Evolutionary conservation across 2,797 vertebrate species (phyloP).

Genomic region (Liparis tanakae): DNA sequence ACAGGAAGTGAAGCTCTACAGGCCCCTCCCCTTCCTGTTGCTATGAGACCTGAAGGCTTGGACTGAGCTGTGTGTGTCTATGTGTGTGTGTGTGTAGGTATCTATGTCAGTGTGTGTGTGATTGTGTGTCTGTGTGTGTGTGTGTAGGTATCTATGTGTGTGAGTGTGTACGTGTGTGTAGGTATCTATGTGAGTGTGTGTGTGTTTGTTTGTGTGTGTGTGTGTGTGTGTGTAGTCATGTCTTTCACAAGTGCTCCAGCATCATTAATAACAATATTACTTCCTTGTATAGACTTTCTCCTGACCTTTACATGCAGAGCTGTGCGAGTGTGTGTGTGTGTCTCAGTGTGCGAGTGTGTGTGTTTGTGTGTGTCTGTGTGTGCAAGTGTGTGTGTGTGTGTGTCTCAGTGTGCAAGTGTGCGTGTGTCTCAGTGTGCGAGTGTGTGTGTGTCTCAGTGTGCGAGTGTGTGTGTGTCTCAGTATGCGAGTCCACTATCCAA

Average conservation of each 20-base stretch:
- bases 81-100: constrained; percentile 6
- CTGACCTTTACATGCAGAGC: constrained; percentile 60
- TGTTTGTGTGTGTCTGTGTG: too few relatives aligned
- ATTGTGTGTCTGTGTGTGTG: background rate
- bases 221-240: constrained; percentile 19
- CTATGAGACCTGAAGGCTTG: constrained; percentile 36
- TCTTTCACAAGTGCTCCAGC: constrained; percentile 59
- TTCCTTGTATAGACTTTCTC: constrained; percentile 75
- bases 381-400: too few relatives aligned
- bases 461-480: constrained; percentile 15
- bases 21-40: constrained; percentile 66
- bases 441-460: constrained; percentile 23
- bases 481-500: constrained; percentile 9
- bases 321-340: constrained; percentile 27
- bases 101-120: too few relatives aligned
- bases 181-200: background rate
- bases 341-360: constrained; percentile 26
- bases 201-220: constrained; percentile 1
- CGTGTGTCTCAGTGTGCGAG: background rate
- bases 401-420: constrained; percentile 26
- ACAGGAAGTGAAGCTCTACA: background rate
- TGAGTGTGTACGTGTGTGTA: too few relatives aligned
- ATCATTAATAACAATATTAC: constrained; percentile 81
- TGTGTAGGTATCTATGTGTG: too few relatives aligned
- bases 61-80: background rate